Evolutionary conservation across 2,888 invertebrate species (phyloP).

Genomic region (Tortrix viridana): DNA sequence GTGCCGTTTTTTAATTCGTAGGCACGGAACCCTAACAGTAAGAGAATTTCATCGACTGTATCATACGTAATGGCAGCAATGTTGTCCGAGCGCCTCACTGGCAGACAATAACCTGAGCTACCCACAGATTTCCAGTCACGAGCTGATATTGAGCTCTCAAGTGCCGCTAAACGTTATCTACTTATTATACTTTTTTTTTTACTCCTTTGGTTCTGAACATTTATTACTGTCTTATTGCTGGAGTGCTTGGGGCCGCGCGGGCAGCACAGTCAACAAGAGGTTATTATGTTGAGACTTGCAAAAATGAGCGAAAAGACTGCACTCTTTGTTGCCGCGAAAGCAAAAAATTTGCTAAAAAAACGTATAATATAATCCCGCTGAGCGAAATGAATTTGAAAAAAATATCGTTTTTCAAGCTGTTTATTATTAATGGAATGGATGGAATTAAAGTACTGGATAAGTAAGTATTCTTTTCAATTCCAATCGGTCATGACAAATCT

Average conservation of each 20-base stretch:
- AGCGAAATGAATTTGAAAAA: conserved; percentile 8
- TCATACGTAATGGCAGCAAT: neutral
- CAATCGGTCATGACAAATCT: too few species aligned
- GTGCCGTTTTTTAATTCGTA: too few species aligned
- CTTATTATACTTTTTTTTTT: conserved; percentile 77
- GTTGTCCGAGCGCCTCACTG: neutral
- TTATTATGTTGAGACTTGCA: conserved; percentile 81
- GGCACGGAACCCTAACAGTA: too few species aligned
- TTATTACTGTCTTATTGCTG: conserved; percentile 83
- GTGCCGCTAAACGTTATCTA: conserved; percentile 76
- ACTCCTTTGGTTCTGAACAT: conserved; percentile 75
- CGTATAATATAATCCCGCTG: conserved; percentile 29
- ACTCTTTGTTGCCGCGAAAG: conserved; percentile 59
- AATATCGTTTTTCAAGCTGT: neutral
- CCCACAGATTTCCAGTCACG: conserved; percentile 57
- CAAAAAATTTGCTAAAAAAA: conserved; percentile 22
- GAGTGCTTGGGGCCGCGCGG: conserved; percentile 70
- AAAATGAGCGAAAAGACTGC: conserved; percentile 76
- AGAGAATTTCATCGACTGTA: neutral
- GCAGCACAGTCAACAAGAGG: conserved; percentile 74
- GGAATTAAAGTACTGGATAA: neutral
- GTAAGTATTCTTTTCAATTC: neutral
- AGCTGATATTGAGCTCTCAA: conserved; percentile 74
- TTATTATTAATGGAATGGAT: neutral
- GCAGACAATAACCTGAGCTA: conserved; percentile 38